These are phyloP conservation scores for Luperina nickerlii DNA, from an alignment of 2,888 invertebrate species.

Conservation along the genomic window DNA sequence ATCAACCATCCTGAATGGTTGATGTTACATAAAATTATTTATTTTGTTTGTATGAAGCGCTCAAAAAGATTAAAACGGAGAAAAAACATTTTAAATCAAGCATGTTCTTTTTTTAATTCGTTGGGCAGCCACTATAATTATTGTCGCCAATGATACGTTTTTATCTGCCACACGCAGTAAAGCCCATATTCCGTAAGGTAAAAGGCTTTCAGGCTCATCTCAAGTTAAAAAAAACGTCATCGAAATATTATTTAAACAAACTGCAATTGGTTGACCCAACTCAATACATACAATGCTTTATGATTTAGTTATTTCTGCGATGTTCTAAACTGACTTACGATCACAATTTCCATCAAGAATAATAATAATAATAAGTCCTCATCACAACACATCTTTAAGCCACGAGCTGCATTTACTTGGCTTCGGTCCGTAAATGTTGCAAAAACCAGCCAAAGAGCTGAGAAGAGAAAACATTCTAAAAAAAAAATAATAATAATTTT, in stretches of 20 bases:
- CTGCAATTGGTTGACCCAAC: not conserved
- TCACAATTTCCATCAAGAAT: not conserved
- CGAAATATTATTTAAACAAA: not conserved
- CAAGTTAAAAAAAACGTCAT: not conserved
- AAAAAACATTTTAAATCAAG: not conserved
- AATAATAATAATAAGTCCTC: not conserved
- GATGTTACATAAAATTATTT: not conserved
- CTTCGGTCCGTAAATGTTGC: too few relatives aligned
- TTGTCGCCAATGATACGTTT: not conserved
- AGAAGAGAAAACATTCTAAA: too few relatives aligned
- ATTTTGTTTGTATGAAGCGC: not conserved
- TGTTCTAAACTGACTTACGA: not conserved
- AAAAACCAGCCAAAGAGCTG: too few relatives aligned
- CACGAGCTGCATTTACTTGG: too few relatives aligned
- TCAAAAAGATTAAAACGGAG: not conserved
- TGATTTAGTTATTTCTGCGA: not conserved
- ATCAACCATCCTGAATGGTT: too few relatives aligned
- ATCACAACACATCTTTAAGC: too few relatives aligned
- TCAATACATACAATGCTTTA: not conserved
- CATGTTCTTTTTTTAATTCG: not conserved
- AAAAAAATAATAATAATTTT: too few relatives aligned
- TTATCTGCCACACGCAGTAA: not conserved
- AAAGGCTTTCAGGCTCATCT: not conserved
- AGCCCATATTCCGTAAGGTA: not conserved
- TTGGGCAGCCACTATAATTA: not conserved